Evolutionary conservation across 2,888 invertebrate species (phyloP).

Genomic region (Rotaria sp.): DNA sequence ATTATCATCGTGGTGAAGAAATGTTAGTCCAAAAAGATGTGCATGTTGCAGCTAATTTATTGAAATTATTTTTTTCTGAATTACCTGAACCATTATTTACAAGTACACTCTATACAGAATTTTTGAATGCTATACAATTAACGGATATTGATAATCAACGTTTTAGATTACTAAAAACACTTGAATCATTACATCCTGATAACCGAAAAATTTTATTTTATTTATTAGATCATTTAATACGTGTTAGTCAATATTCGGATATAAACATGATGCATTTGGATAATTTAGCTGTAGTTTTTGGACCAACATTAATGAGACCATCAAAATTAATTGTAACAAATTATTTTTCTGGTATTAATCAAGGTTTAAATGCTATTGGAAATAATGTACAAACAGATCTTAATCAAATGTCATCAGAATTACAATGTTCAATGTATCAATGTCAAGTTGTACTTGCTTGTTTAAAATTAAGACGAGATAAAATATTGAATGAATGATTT

Average conservation of each 20-base stretch:
- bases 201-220: slow-evolving; percentile 17
- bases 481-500: not conserved
- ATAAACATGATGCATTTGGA: slow-evolving; percentile 85
- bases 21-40: not conserved
- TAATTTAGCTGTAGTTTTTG: slow-evolving; percentile 84
- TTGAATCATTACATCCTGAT: not conserved
- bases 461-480: slow-evolving; percentile 26
- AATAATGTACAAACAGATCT: not conserved
- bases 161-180: not conserved
- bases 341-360: not conserved
- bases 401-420: slow-evolving; percentile 10
- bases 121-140: not conserved
- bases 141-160: not conserved
- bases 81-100: slow-evolving; percentile 26
- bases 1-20: not conserved
- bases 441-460: slow-evolving; percentile 14
- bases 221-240: slow-evolving; percentile 50
- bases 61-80: slow-evolving; percentile 13
- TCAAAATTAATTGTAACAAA: slow-evolving; percentile 57
- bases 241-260: slow-evolving; percentile 70
- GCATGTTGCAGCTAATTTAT: slow-evolving; percentile 20
- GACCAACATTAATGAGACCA: slow-evolving; percentile 68
- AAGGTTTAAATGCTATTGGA: not conserved
- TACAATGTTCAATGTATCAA: slow-evolving; percentile 4
- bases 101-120: not conserved